A percentile compares a stretch with the other conserved stretches of the same genome.
phyloP scores from a whole-genome alignment of 2,797 vertebrate genomes.

The Spinus pinus region DNA sequence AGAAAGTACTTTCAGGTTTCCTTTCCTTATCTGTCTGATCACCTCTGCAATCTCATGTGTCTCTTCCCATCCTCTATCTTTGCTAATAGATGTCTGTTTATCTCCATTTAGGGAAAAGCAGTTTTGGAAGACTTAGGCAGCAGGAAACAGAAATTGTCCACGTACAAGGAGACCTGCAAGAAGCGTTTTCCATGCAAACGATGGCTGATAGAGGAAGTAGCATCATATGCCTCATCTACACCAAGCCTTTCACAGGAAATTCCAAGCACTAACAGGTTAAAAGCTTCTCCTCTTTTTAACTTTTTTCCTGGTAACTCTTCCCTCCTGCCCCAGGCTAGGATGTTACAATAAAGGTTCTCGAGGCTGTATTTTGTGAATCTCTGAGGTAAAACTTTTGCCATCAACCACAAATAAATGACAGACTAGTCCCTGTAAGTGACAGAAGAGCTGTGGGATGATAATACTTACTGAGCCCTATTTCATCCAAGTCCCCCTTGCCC shows the following conservation, averaged over 20 bases:
- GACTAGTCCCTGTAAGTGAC: neutral
- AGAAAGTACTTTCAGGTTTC: neutral
- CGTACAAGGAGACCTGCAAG: neutral
- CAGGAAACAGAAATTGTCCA: neutral
- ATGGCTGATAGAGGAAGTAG: neutral
- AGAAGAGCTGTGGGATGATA: neutral
- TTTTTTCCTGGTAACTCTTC: neutral
- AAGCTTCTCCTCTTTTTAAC: neutral
- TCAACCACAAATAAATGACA: neutral
- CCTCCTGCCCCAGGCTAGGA: neutral
- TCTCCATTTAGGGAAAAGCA: neutral
- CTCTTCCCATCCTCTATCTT: neutral
- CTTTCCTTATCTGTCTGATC: neutral
- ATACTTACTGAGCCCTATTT: neutral
- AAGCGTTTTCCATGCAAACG: neutral
- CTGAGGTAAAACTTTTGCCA: neutral
- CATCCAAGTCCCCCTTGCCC: neutral
- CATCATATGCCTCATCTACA: neutral
- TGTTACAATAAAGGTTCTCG: neutral
- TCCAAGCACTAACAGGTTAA: neutral
- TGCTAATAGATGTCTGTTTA: neutral
- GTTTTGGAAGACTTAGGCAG: neutral
- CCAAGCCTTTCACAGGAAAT: neutral
- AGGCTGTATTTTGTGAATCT: neutral
- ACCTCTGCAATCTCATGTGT: neutral